Conservation (phyloP, 2,113 vertebrate species). For the Plectropomus leopardus region DNA sequence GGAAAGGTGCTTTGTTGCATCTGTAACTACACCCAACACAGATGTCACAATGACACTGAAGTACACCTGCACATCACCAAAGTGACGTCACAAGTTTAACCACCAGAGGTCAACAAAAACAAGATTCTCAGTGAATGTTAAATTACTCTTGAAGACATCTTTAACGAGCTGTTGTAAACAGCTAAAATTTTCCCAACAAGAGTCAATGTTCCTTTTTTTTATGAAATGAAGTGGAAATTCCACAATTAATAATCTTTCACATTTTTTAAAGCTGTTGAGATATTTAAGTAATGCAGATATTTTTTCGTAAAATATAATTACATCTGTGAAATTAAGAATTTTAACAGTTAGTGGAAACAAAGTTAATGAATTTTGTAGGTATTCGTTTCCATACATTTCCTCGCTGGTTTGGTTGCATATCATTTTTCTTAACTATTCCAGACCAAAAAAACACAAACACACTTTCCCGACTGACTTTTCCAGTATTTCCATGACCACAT, state of each 20-base stretch:
- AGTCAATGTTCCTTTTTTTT: not conserved
- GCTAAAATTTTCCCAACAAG: not conserved
- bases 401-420: not conserved
- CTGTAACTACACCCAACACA: not conserved
- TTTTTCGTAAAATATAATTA: not conserved
- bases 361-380: not conserved
- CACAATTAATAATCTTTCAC: not conserved
- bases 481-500: slow-evolving; percentile 5
- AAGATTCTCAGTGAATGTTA: not conserved
- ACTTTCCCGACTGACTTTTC: not conserved
- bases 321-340: not conserved
- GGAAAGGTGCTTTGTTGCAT: not conserved
- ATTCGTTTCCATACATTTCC: not conserved
- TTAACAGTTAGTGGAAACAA: slow-evolving; percentile 1
- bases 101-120: not conserved
- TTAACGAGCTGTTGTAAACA: not conserved
- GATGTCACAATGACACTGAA: not conserved
- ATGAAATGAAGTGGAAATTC: not conserved
- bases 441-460: not conserved
- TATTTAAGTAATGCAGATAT: not conserved
- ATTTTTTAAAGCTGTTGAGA: not conserved
- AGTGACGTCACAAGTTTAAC: too few species aligned
- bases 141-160: not conserved
- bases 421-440: slow-evolving; percentile 11
- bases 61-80: not conserved